Evolutionary conservation across 2,113 vertebrate species (phyloP).

Genomic region (Glaucomys volans): DNA sequence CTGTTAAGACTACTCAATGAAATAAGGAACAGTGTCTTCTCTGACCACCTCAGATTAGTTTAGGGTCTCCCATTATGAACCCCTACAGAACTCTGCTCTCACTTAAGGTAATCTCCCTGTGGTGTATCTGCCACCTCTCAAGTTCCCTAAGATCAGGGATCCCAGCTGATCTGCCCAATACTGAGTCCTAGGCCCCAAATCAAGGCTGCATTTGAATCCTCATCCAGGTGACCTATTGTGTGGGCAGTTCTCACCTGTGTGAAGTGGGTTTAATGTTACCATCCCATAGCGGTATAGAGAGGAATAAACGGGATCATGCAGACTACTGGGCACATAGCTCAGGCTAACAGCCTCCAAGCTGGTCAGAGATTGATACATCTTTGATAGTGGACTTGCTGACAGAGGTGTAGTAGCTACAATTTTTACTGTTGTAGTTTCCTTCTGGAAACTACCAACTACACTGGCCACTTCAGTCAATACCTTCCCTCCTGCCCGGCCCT

Average conservation of each 20-base stretch:
- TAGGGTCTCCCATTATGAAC: neutral
- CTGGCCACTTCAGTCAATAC: neutral
- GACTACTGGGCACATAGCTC: neutral
- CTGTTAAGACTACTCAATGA: neutral
- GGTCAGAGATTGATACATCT: neutral
- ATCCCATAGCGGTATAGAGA: too few relatives aligned
- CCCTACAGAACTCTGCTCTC: neutral
- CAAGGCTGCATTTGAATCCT: neutral
- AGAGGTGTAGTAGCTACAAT: neutral
- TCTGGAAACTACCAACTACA: neutral
- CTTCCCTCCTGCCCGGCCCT: neutral
- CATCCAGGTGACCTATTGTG: neutral
- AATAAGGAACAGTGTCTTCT: fast-evolving
- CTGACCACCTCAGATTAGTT: neutral
- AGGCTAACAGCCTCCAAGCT: neutral
- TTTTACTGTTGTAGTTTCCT: neutral
- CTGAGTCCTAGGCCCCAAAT: neutral
- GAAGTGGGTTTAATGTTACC: neutral
- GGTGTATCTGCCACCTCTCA: too few relatives aligned
- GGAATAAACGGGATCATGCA: neutral
- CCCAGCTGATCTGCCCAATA: neutral
- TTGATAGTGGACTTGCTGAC: neutral
- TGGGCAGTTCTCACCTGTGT: neutral
- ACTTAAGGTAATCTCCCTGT: neutral
- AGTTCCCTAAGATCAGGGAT: neutral